Evolutionary conservation across 64 coral and sea anemone genomes (phyloP), one percentile per base, ranked within the genome.

Genomic region (Pachyseris speciosa): DNA sequence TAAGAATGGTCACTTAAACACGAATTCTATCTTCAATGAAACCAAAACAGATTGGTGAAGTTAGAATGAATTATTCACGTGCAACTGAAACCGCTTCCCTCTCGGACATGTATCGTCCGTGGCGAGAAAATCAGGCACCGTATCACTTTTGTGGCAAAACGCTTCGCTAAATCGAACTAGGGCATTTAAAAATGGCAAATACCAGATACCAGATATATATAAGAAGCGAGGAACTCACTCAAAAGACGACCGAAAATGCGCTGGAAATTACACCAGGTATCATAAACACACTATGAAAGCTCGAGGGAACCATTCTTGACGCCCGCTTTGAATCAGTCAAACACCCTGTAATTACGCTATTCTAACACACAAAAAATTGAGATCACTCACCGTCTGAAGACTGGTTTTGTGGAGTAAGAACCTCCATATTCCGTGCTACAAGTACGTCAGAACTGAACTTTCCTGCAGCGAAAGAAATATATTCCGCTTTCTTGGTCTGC

Each of bases 391-490:
- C 53, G 3, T 81, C 77, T 41, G 53, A 61, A 63, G 77, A 63
- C 6, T 81, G 77, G 37, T 61, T 81, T 81, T 60, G 52, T 0
- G 51, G 77, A 37, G 77, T 61, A 39, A 81, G 53, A 81, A 81
- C 77, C 53, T 81, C 77, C 77, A 81, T 81, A 27, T 81, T 58
- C 20, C 34, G 53, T 81, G 8, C 31, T 25, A 81, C 19, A 6
- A 33, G 24, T 8, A 57, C 32, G 45, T 24, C 13, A n/a, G 52
- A 57, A 36, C 32, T 22, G 30, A 10, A 71, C 52, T 39, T 81
- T 81, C 77, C 77, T 81, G 77, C 77, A 60, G 53, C 53, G 77
- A 81, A 81, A 81, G 52, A 41, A 81, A 32, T 55, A 13, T 61
- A 76, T 51, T 50, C 32, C 63, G 77, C 63, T 81, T 81, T 58